These are phyloP conservation scores for Microchirus variegatus DNA, from an alignment of 2,797 vertebrate species.

Conservation along the genomic window DNA sequence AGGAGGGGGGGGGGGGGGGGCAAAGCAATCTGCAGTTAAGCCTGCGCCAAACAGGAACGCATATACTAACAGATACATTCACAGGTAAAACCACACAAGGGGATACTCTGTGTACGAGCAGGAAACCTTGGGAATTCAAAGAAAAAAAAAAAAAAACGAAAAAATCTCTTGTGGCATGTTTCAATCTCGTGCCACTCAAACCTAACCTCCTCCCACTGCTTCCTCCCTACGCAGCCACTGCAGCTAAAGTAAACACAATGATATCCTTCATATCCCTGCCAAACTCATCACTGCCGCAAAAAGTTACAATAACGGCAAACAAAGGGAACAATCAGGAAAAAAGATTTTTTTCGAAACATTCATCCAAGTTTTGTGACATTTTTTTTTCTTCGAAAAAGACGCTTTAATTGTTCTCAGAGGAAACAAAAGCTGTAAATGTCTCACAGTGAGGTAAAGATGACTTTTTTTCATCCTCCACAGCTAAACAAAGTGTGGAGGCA, in stretches of 20 bases:
- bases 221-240: slow-evolving; percentile 25
- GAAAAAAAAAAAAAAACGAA: slow-evolving; percentile 13
- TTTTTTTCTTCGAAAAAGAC: slow-evolving; percentile 26
- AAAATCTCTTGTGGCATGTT: slow-evolving; percentile 38
- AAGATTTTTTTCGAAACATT: slow-evolving; percentile 21
- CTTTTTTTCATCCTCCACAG: neutral
- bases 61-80: slow-evolving; percentile 49
- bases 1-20: neutral
- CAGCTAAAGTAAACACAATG: slow-evolving; percentile 41
- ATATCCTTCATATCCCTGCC: slow-evolving; percentile 26
- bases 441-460: neutral
- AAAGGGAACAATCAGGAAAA: slow-evolving; percentile 39
- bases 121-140: slow-evolving; percentile 30
- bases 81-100: slow-evolving; percentile 52
- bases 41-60: slow-evolving; percentile 55
- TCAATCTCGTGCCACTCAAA: slow-evolving; percentile 54
- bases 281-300: slow-evolving; percentile 22
- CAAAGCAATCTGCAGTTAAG: neutral
- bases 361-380: slow-evolving; percentile 28
- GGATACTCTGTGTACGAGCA: slow-evolving; percentile 21
- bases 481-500: slow-evolving; percentile 47
- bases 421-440: slow-evolving; percentile 34
- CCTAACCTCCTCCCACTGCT: slow-evolving; percentile 54
- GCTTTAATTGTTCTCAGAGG: slow-evolving; percentile 49
- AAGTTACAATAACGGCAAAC: slow-evolving; percentile 47